Conservation (phyloP, 2,113 vertebrate genomes). For the Columba janthina region DNA sequence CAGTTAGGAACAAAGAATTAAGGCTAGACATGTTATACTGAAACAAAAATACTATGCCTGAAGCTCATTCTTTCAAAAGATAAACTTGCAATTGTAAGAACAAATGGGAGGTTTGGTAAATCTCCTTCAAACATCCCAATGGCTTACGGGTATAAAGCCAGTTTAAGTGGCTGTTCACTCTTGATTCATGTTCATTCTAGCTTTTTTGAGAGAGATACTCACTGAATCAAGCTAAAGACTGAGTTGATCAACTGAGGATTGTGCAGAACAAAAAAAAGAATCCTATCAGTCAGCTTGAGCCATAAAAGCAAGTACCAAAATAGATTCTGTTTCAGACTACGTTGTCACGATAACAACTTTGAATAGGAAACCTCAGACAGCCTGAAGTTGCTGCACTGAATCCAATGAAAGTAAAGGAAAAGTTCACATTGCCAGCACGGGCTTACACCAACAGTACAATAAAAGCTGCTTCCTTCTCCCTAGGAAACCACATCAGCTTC, state of each 20-base stretch:
- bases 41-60: slow-evolving; percentile 31
- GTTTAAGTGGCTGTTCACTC: slow-evolving; percentile 37
- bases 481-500: background rate
- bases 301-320: slow-evolving; percentile 32
- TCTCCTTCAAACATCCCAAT: slow-evolving; percentile 25
- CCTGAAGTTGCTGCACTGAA: background rate
- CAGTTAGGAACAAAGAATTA: slow-evolving; percentile 31
- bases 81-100: slow-evolving; percentile 36
- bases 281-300: slow-evolving; percentile 7
- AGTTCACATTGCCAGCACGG: background rate
- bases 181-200: slow-evolving; percentile 38
- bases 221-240: slow-evolving; percentile 58
- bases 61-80: slow-evolving; percentile 41
- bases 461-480: background rate
- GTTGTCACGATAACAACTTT: slow-evolving; percentile 33
- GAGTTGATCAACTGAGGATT: slow-evolving; percentile 30
- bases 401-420: background rate
- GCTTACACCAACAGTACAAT: background rate
- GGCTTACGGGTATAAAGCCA: slow-evolving; percentile 21
- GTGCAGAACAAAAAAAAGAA: slow-evolving; percentile 17
- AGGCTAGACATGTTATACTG: background rate
- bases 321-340: slow-evolving; percentile 39
- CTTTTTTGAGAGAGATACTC: slow-evolving; percentile 17
- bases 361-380: background rate
- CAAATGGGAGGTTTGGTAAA: slow-evolving; percentile 32